phyloP scores from a whole-genome alignment of 1,140 invertebrate species.

The Nasonia vitripennis region DNA sequence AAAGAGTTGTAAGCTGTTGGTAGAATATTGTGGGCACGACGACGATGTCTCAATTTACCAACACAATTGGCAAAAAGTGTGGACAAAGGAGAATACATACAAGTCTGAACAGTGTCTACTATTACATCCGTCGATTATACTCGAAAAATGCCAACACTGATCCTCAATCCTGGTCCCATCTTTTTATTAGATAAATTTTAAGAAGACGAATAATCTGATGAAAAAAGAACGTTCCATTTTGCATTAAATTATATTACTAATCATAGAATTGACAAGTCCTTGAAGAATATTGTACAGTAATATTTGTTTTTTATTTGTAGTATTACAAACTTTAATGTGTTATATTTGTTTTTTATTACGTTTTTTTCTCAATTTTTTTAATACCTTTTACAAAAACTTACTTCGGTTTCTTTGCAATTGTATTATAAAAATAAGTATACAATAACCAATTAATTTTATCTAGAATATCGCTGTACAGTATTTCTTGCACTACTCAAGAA shows the following conservation, averaged over 20 bases:
- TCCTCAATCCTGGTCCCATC: conserved; percentile 51
- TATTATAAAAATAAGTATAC: neutral
- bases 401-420: neutral
- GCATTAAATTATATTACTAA: conserved; percentile 37
- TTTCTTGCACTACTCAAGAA: conserved; percentile 38
- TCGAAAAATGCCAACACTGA: conserved; percentile 56
- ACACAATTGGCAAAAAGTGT: conserved; percentile 65
- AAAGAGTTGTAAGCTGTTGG: conserved; percentile 68
- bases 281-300: conserved; percentile 52
- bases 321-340: neutral
- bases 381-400: neutral
- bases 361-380: neutral
- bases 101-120: conserved; percentile 72
- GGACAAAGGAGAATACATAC: conserved; percentile 71
- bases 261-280: neutral
- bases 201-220: conserved; percentile 33
- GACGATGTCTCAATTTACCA: conserved; percentile 63
- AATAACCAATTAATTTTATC: neutral
- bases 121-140: conserved; percentile 66
- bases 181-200: conserved; percentile 44
- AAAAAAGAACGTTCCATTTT: conserved; percentile 48
- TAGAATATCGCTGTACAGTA: conserved; percentile 50
- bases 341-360: neutral
- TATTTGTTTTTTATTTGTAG: conserved; percentile 40
- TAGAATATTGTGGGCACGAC: conserved; percentile 64